Percentiles rank a stretch among this genome's conserved stretches.
These are phyloP conservation scores for Serranus cabrilla DNA, from an alignment of 2,797 vertebrate species.

Conservation along the genomic window DNA sequence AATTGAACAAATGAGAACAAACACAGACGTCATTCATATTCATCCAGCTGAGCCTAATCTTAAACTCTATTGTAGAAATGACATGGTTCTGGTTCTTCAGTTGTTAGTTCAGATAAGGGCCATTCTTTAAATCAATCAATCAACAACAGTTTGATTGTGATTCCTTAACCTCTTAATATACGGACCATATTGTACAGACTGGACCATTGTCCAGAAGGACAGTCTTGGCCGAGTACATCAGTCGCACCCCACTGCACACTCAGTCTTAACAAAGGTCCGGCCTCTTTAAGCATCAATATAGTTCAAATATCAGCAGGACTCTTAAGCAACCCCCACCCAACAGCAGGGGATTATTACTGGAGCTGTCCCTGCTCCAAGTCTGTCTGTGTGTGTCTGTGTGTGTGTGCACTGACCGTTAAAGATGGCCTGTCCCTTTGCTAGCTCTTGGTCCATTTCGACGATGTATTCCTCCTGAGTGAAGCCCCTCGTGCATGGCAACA, in stretches of 20 bases:
- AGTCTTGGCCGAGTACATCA: constrained; percentile 7
- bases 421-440: constrained; percentile 72
- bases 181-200: too few relatives aligned
- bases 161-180: too few relatives aligned
- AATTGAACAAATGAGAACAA: too few relatives aligned
- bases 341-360: constrained; percentile 66
- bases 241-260: constrained; percentile 39
- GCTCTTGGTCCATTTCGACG: constrained; percentile 58
- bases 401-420: constrained; percentile 68
- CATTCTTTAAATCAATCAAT: too few relatives aligned
- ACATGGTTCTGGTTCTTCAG: too few relatives aligned
- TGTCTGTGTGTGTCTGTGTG: constrained; percentile 10
- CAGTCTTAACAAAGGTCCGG: constrained; percentile 42
- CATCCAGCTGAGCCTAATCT: too few relatives aligned
- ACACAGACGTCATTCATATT: too few relatives aligned
- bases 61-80: too few relatives aligned
- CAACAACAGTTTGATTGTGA: too few relatives aligned
- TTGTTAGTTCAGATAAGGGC: too few relatives aligned
- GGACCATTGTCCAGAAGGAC: constrained; percentile 16
- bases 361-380: constrained; percentile 34
- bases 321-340: constrained; percentile 64
- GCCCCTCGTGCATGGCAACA: constrained; percentile 66
- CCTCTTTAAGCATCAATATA: constrained; percentile 46
- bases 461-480: constrained; percentile 77
- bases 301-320: constrained; percentile 67